Evolutionary conservation across 53 echinoderm and acorn worm genomes (phyloP).

Genomic region (Mesocentrotus franciscanus): DNA sequence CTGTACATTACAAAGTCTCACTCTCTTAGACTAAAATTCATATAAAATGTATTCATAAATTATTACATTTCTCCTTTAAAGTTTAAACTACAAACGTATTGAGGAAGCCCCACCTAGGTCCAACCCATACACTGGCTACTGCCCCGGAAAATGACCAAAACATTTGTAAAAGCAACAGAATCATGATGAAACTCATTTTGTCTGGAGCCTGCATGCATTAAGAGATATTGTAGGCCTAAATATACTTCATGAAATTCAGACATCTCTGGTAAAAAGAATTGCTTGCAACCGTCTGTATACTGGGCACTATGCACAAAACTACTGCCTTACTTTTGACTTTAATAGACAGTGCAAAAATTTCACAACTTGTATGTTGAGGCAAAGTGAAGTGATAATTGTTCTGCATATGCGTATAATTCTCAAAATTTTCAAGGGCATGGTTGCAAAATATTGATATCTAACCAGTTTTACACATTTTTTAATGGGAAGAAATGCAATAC

Average conservation of each 20-base stretch:
- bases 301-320: neutral
- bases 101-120: conserved; percentile 9
- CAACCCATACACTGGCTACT: neutral
- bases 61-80: neutral
- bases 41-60: neutral
- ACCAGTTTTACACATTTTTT: neutral
- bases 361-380: neutral
- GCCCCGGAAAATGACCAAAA: conserved; percentile 36
- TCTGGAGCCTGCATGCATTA: neutral
- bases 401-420: no score
- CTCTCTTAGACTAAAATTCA: neutral
- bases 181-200: neutral
- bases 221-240: neutral
- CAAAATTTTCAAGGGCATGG: no score
- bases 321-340: neutral
- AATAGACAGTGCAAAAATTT: neutral
- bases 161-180: neutral
- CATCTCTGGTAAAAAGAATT: neutral
- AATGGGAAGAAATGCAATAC: neutral
- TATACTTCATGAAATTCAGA: neutral
- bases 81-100: neutral
- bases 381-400: neutral
- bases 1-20: neutral
- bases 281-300: neutral
- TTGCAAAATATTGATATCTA: no score